Percentiles rank a stretch among this genome's conserved stretches.
Conservation (phyloP, 2,888 invertebrate species). For the Dicyrtoma fusca region DNA sequence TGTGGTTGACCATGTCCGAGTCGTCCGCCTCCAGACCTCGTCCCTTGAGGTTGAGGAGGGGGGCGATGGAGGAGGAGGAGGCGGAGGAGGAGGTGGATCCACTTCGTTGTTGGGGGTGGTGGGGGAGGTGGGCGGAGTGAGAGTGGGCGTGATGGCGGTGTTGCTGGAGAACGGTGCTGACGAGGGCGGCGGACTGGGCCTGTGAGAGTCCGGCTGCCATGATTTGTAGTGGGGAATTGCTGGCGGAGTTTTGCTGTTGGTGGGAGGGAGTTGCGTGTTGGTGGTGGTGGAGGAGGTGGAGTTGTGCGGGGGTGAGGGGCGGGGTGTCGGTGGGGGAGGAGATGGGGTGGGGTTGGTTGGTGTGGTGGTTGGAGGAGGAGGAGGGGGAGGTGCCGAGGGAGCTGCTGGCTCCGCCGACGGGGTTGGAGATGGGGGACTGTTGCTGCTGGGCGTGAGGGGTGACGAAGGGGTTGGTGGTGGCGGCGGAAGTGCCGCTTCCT, state of each 20-base stretch:
- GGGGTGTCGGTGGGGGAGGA: slow-evolving; percentile 22
- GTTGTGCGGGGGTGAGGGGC: slow-evolving; percentile 40
- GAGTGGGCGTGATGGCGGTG: slow-evolving; percentile 26
- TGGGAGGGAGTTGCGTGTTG: slow-evolving; percentile 25
- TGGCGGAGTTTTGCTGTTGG: neutral
- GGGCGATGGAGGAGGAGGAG: slow-evolving; percentile 35
- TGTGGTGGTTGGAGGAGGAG: slow-evolving; percentile 14
- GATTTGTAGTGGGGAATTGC: neutral
- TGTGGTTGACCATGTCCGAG: slow-evolving; percentile 2
- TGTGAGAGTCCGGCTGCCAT: neutral
- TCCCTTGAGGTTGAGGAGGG: slow-evolving; percentile 17
- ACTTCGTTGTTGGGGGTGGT: slow-evolving; percentile 22
- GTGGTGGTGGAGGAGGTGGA: slow-evolving; percentile 40
- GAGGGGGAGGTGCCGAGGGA: slow-evolving; percentile 37
- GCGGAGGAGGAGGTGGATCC: slow-evolving; percentile 31
- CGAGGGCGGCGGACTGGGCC: neutral
- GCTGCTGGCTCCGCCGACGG: slow-evolving; percentile 28
- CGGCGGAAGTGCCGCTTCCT: slow-evolving; percentile 30
- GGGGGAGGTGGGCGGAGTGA: slow-evolving; percentile 14
- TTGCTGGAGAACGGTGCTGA: slow-evolving; percentile 30
- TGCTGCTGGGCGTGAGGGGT: slow-evolving; percentile 33
- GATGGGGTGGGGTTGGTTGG: neutral
- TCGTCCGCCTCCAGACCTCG: slow-evolving; percentile 4
- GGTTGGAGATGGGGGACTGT: slow-evolving; percentile 36
- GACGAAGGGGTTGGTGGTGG: slow-evolving; percentile 39